Percentiles rank a stretch among this genome's conserved stretches.
Conservation (phyloP, 2,888 invertebrate genomes). For the Thecocarcelia acutangulata region DNA sequence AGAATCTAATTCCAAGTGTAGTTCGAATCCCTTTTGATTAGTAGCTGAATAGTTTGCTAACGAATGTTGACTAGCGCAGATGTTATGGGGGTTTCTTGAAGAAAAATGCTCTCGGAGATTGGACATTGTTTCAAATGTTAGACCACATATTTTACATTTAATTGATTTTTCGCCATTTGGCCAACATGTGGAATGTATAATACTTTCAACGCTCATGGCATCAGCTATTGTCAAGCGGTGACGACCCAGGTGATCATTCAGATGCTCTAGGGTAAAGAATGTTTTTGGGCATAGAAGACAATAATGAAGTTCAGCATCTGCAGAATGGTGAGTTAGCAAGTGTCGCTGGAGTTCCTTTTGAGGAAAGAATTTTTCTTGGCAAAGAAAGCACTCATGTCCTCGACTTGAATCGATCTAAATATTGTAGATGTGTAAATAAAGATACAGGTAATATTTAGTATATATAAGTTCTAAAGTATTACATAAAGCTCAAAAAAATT, state of each 20-base stretch:
- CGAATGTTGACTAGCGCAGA: slow-evolving; percentile 68
- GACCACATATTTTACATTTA: slow-evolving; percentile 76
- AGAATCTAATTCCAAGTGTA: slow-evolving; percentile 78
- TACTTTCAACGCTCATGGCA: slow-evolving; percentile 74
- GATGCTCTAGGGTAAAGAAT: slow-evolving; percentile 76
- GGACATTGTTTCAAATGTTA: slow-evolving; percentile 72
- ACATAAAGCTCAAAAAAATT: too few species aligned
- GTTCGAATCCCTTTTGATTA: slow-evolving; percentile 78
- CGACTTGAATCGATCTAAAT: slow-evolving; percentile 58
- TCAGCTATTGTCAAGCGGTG: slow-evolving; percentile 74
- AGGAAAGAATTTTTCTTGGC: slow-evolving; percentile 63
- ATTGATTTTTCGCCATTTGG: slow-evolving; percentile 76
- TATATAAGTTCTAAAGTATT: too few species aligned
- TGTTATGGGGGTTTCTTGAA: slow-evolving; percentile 36
- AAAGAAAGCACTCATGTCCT: slow-evolving; percentile 58
- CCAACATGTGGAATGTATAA: slow-evolving; percentile 73
- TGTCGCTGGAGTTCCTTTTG: slow-evolving; percentile 78
- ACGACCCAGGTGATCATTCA: slow-evolving; percentile 76
- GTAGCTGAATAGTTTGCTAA: slow-evolving; percentile 78
- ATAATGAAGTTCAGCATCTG: slow-evolving; percentile 74
- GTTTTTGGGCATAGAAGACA: slow-evolving; percentile 79
- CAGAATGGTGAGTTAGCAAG: slow-evolving; percentile 74
- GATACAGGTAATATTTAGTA: too few species aligned
- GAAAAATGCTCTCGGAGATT: slow-evolving; percentile 73
- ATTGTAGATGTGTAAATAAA: not conserved